These are phyloP conservation scores for Odobenus rosmarus DNA, from an alignment of 2,113 vertebrate genomes.

Conservation along the genomic window DNA sequence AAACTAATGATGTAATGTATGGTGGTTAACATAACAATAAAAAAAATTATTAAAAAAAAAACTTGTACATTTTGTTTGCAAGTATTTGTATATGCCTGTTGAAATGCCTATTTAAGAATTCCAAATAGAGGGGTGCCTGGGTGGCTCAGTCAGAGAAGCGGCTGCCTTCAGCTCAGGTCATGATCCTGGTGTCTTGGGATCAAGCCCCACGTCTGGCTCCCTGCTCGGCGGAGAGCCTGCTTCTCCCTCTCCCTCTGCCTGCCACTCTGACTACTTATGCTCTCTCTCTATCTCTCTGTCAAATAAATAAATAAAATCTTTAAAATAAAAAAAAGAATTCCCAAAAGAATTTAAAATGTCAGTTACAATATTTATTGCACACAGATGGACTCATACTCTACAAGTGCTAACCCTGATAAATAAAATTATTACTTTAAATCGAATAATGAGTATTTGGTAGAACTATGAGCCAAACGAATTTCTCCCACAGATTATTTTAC, in stretches of 20 bases:
- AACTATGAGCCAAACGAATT: slow-evolving; percentile 9
- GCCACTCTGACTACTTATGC: no score
- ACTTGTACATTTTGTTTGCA: background rate
- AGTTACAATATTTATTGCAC: slow-evolving; percentile 25
- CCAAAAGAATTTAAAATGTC: slow-evolving; percentile 18
- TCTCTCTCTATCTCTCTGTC: no score
- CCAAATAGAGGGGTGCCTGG: background rate
- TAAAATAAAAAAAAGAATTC: background rate
- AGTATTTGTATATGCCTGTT: background rate
- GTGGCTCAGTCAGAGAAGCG: no score
- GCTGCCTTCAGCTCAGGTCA: no score
- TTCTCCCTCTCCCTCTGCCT: no score
- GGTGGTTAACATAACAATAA: no score
- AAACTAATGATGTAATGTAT: no score
- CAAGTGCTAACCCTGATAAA: background rate
- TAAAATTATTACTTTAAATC: background rate
- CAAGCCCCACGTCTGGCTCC: no score
- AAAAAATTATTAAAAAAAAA: no score
- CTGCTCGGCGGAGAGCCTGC: no score
- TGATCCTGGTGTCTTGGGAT: no score
- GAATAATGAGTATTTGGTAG: background rate
- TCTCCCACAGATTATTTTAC: background rate
- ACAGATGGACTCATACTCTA: background rate
- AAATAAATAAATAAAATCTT: no score
- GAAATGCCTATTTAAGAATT: slow-evolving; percentile 40